Evolutionary conservation across 2,888 invertebrate genomes (phyloP).

Genomic region (Aporophyla lueneburgensis): DNA sequence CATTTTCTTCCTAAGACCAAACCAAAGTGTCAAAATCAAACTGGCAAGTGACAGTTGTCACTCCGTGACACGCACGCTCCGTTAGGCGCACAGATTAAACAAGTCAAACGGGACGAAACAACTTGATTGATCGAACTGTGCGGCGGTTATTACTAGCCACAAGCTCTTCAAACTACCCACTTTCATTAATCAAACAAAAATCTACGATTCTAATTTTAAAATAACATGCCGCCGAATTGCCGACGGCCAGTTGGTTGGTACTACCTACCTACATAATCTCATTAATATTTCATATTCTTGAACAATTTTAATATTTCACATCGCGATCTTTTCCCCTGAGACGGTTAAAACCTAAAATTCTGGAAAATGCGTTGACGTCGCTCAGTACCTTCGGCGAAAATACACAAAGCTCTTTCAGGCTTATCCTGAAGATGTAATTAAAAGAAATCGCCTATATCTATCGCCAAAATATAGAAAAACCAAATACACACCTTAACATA

Average conservation of each 20-base stretch:
- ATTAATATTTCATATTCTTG: constrained; percentile 38
- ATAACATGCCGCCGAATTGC: neutral
- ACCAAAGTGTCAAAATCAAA: too few species aligned
- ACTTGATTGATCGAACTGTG: too few species aligned
- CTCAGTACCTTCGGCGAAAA: constrained; percentile 10
- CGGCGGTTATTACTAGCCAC: too few species aligned
- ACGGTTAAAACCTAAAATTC: constrained; percentile 22
- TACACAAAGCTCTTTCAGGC: neutral
- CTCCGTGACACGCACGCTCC: too few species aligned
- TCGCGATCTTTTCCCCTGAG: constrained; percentile 31
- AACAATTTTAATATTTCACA: constrained; percentile 47
- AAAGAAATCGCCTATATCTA: neutral
- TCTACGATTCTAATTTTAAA: constrained; percentile 29
- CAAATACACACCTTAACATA: neutral
- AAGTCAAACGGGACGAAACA: too few species aligned
- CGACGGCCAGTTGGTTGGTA: neutral
- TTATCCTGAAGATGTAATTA: neutral
- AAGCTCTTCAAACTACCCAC: neutral
- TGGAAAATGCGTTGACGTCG: constrained; percentile 35
- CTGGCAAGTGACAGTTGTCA: too few species aligned
- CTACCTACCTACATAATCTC: neutral
- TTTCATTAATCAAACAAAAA: neutral
- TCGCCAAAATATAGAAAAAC: neutral
- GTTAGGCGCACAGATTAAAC: too few species aligned
- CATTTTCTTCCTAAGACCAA: too few species aligned